Conservation (phyloP, 2,113 vertebrate species). For the Triplophysa siluroides region DNA sequence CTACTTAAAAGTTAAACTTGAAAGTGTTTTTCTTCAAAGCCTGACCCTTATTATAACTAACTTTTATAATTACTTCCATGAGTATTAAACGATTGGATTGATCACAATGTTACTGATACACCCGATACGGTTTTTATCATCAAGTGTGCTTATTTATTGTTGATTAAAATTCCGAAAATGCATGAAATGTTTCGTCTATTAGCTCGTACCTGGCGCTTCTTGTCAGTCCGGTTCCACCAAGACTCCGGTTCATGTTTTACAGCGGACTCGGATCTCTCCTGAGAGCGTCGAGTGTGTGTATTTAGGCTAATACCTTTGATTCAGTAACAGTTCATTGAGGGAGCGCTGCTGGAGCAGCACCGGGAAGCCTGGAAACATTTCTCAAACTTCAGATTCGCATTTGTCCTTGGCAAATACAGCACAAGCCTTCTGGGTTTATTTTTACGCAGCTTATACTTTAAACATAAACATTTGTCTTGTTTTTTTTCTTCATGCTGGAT, state of each 20-base stretch:
- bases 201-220: not conserved
- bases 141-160: no score
- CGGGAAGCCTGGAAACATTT: not conserved
- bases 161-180: no score
- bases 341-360: conserved; percentile 27
- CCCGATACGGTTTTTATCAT: no score
- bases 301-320: conserved; percentile 55
- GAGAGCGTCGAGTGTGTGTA: conserved; percentile 44
- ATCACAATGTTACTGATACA: no score
- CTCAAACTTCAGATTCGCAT: not conserved
- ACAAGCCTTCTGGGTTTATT: not conserved
- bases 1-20: no score
- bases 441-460: not conserved
- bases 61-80: no score
- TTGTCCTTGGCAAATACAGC: not conserved
- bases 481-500: conserved; percentile 1
- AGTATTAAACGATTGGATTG: no score
- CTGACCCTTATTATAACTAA: no score
- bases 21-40: no score
- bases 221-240: conserved; percentile 24
- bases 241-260: conserved; percentile 22
- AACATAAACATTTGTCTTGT: not conserved
- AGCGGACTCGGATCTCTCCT: conserved; percentile 6
- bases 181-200: no score
- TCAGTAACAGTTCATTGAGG: conserved; percentile 50